A percentile compares a stretch with the other conserved stretches of the same genome.
Conservation (phyloP, 2,888 invertebrate species). For the Unio delphinus region DNA sequence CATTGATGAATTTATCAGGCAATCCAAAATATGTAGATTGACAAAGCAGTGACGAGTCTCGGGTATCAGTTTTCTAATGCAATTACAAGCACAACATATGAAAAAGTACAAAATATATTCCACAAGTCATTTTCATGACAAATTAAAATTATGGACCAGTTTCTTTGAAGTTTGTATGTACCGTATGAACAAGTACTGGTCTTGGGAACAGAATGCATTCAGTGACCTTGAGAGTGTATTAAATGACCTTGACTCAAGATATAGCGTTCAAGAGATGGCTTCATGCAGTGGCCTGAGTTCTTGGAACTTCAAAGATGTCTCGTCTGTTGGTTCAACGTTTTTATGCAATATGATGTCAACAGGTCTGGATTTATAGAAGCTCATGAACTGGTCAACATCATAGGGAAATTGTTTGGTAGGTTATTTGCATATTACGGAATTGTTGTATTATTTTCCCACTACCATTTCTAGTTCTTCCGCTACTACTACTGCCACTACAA, state of each 20-base stretch:
- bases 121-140: no score
- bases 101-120: no score
- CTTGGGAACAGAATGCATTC: not conserved
- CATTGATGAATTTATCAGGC: no score
- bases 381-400: constrained; percentile 52
- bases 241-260: constrained; percentile 6
- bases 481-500: not conserved
- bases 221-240: not conserved
- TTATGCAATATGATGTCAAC: constrained; percentile 55
- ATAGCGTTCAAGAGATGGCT: constrained; percentile 63
- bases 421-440: not conserved
- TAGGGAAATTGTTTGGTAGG: constrained; percentile 56
- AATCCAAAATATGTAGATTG: no score
- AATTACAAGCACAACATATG: no score
- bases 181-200: not conserved
- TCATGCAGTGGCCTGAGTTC: constrained; percentile 68
- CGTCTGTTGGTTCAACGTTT: constrained; percentile 62
- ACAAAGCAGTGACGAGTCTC: no score
- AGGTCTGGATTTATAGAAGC: constrained; percentile 60
- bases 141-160: no score
- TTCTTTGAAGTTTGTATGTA: no score
- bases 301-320: constrained; percentile 64
- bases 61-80: no score
- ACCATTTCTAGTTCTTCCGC: not conserved
- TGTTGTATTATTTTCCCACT: not conserved